phyloP scores from a whole-genome alignment of 2,888 invertebrate species.

The Hedychridium roseum region DNA sequence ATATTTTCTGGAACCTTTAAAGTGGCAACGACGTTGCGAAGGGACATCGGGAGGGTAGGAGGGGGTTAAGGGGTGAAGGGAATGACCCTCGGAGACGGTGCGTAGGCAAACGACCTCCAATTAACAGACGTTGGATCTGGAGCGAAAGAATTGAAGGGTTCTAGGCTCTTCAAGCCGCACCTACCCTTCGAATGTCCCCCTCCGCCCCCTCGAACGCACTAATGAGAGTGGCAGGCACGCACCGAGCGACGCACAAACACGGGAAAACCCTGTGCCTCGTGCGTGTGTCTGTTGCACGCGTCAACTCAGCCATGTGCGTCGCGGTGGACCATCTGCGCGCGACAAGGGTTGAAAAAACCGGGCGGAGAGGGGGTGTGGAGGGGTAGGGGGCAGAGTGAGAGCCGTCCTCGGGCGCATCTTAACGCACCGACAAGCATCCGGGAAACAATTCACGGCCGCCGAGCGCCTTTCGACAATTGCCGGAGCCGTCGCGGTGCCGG shows the following conservation, averaged over 20 bases:
- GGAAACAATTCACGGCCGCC: constrained; percentile 27
- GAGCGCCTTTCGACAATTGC: too few species aligned
- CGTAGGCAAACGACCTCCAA: constrained; percentile 53
- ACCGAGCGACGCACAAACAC: constrained; percentile 5
- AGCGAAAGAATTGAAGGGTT: constrained; percentile 60
- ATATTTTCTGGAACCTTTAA: too few species aligned
- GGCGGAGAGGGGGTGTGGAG: constrained; percentile 5
- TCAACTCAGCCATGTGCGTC: too few species aligned
- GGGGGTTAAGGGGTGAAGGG: constrained; percentile 5
- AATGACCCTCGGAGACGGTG: constrained; percentile 21
- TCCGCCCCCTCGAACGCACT: constrained; percentile 32
- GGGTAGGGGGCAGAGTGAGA: background rate
- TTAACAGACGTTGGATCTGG: constrained; percentile 59
- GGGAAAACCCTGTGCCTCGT: constrained; percentile 7
- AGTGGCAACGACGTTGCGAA: background rate
- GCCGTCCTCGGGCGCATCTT: constrained; percentile 18
- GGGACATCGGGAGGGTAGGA: background rate
- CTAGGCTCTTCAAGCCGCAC: background rate
- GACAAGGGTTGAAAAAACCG: constrained; percentile 16
- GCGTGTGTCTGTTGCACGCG: constrained; percentile 2
- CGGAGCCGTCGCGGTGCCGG: too few species aligned
- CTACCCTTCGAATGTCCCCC: constrained; percentile 3
- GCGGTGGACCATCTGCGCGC: constrained; percentile 32
- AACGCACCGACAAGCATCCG: constrained; percentile 28
- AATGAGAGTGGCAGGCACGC: constrained; percentile 40